Conservation (phyloP, 2,113 vertebrate genomes). For the Alligator mississippiensis region DNA sequence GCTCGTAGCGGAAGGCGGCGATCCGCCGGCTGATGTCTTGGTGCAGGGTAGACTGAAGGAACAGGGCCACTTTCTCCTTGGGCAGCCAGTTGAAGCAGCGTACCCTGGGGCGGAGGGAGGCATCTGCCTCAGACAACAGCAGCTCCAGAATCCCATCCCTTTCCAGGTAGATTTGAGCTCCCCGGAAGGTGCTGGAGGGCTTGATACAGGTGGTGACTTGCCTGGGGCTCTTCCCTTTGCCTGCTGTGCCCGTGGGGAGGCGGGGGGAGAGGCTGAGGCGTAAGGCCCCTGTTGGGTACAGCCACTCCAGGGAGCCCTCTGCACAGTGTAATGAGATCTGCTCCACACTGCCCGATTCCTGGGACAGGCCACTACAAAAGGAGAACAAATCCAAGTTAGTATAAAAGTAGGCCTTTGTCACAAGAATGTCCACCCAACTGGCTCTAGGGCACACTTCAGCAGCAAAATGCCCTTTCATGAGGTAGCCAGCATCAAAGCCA, state of each 20-base stretch:
- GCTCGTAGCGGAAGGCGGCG: conserved; percentile 89
- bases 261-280: conserved; percentile 87
- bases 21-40: conserved; percentile 93
- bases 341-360: conserved; percentile 89
- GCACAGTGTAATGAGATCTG: conserved; percentile 90
- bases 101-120: conserved; percentile 74
- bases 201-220: conserved; percentile 87
- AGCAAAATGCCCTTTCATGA: too few species aligned
- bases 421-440: not conserved
- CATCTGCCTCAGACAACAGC: conserved; percentile 82
- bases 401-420: not conserved
- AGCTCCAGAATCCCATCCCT: conserved; percentile 86
- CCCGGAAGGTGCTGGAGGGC: conserved; percentile 83
- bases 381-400: not conserved
- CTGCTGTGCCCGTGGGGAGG: conserved; percentile 73
- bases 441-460: too few species aligned
- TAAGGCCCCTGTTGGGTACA: conserved; percentile 91
- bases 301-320: conserved; percentile 89
- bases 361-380: conserved; percentile 85
- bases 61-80: conserved; percentile 87
- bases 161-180: conserved; percentile 93
- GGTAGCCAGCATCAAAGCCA: not conserved
- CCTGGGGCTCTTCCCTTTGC: conserved; percentile 63
- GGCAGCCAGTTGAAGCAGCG: conserved; percentile 87
- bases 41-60: conserved; percentile 90